Evolutionary conservation across 2,113 vertebrate species (phyloP).

Genomic region (Labeo rohita): DNA sequence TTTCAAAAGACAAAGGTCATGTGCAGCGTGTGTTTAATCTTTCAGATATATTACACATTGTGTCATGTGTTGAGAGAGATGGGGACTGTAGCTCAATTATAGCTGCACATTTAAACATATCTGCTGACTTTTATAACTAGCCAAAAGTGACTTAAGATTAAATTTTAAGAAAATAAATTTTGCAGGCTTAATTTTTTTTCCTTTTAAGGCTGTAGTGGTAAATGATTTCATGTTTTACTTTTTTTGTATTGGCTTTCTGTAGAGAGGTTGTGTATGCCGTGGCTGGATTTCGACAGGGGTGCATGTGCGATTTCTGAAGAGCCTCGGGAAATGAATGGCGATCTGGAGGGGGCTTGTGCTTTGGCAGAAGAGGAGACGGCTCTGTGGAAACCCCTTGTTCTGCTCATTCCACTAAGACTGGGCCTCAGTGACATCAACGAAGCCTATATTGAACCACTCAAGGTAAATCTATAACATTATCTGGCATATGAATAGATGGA

Average conservation of each 20-base stretch:
- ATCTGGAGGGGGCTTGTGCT: conserved; percentile 80
- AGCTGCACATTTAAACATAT: neutral
- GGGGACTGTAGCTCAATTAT: neutral
- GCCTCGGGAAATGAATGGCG: conserved; percentile 69
- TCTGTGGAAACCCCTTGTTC: conserved; percentile 90
- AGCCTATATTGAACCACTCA: conserved; percentile 95
- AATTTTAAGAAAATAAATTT: neutral
- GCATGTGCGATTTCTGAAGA: conserved; percentile 67
- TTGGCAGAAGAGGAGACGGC: conserved; percentile 72
- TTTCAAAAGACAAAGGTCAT: too few species aligned
- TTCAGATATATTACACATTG: too few species aligned
- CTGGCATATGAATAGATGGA: neutral
- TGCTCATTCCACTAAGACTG: conserved; percentile 95
- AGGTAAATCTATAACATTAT: conserved; percentile 74
- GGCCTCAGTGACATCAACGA: conserved; percentile 96
- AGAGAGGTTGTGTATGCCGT: conserved; percentile 88
- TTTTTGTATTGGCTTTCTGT: conserved; percentile 20
- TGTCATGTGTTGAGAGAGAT: too few species aligned
- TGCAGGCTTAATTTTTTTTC: neutral
- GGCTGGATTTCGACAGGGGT: conserved; percentile 70
- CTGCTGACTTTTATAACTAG: too few species aligned
- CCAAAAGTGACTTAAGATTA: neutral
- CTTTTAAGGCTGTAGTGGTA: too few species aligned
- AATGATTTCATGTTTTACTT: too few species aligned
- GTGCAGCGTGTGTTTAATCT: too few species aligned